Conservation (phyloP, 1,140 invertebrate genomes). For the Drosophila aff. region DNA sequence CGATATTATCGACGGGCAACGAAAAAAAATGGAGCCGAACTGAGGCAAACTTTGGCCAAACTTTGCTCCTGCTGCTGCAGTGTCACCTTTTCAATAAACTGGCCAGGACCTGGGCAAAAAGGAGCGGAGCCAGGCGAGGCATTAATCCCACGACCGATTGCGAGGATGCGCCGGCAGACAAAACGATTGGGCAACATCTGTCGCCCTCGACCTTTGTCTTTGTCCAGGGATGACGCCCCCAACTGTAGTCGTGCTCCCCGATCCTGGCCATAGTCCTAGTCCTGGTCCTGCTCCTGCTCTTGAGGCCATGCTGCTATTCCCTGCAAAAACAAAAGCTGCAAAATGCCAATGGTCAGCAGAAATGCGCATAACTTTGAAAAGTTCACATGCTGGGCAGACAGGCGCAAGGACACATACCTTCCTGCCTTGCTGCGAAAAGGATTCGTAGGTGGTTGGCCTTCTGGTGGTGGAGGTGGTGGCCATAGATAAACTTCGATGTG, state of each 20-base stretch:
- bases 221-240: constrained; percentile 39
- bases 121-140: constrained; percentile 49
- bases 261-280: neutral
- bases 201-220: constrained; percentile 70
- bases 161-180: constrained; percentile 66
- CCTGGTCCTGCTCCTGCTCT: constrained; percentile 2
- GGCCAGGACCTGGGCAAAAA: constrained; percentile 51
- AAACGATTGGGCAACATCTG: constrained; percentile 78
- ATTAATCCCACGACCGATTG: constrained; percentile 74
- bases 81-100: constrained; percentile 82
- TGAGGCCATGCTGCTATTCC: constrained; percentile 5
- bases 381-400: constrained; percentile 69
- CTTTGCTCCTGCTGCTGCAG: constrained; percentile 51
- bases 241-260: constrained; percentile 1
- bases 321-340: constrained; percentile 79
- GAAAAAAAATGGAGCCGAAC: constrained; percentile 19
- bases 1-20: constrained; percentile 72
- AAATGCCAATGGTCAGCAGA: constrained; percentile 82
- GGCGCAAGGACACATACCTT: constrained; percentile 41
- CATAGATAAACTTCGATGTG: constrained; percentile 61
- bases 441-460: neutral
- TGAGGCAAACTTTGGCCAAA: constrained; percentile 63
- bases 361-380: constrained; percentile 80
- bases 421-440: constrained; percentile 4
- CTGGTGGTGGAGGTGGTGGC: constrained; percentile 7